Evolutionary conservation across 2,888 invertebrate genomes (phyloP).

Genomic region (Drosophila prostipennis): DNA sequence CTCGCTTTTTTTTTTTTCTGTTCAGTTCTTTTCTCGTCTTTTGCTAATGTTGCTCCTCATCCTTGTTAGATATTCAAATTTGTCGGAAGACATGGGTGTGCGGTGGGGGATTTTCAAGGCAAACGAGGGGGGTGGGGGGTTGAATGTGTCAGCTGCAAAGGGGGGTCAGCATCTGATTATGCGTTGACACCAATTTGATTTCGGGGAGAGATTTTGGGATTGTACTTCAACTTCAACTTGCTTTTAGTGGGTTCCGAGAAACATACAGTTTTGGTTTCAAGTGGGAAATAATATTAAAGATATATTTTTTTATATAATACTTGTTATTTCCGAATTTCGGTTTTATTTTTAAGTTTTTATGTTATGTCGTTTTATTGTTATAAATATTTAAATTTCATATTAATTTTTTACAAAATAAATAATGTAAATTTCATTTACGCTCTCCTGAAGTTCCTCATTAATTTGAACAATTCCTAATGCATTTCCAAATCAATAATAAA

Average conservation of each 20-base stretch:
- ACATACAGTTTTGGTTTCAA: neutral
- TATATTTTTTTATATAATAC: too few species aligned
- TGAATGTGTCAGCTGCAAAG: neutral
- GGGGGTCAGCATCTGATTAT: conserved; percentile 57
- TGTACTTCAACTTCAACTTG: conserved; percentile 12
- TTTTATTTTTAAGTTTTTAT: too few species aligned
- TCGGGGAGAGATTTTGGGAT: conserved; percentile 12
- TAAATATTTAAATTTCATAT: too few species aligned
- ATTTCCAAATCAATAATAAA: neutral
- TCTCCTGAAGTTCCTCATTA: too few species aligned
- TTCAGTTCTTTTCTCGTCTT: conserved; percentile 7
- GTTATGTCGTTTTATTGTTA: too few species aligned
- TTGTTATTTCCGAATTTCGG: too few species aligned
- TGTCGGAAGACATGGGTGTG: conserved; percentile 23
- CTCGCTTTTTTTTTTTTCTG: conserved; percentile 1
- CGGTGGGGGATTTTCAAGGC: neutral
- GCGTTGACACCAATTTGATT: conserved; percentile 51
- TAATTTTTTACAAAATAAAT: too few species aligned
- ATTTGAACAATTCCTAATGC: too few species aligned
- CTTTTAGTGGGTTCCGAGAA: neutral
- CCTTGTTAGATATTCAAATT: conserved; percentile 75
- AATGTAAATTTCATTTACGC: too few species aligned
- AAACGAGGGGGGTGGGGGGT: neutral
- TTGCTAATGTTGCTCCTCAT: conserved; percentile 53
- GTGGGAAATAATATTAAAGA: neutral